phyloP scores from a whole-genome alignment of 2,888 invertebrate species.

The Chironomus riparius region DNA sequence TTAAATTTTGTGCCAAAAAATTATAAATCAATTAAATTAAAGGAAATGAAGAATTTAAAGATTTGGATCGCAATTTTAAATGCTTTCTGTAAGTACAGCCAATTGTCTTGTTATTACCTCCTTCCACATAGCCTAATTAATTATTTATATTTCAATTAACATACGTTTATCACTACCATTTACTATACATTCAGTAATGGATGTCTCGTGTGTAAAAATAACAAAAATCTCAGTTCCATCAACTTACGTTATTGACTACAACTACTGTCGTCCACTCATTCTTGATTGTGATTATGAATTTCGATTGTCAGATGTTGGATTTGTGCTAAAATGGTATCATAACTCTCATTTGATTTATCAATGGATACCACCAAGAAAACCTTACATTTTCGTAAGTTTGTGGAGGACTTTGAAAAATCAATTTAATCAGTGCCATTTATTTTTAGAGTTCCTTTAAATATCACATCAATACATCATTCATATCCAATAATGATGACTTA shows the following conservation, averaged over 20 bases:
- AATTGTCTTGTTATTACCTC: not conserved
- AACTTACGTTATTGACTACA: constrained; percentile 13
- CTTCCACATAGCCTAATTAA: not conserved
- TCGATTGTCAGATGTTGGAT: not conserved
- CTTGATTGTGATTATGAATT: constrained; percentile 27
- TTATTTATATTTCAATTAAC: not conserved
- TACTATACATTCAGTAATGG: not conserved
- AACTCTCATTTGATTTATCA: constrained; percentile 16
- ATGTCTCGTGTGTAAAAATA: not conserved
- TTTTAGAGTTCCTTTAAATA: constrained; percentile 9
- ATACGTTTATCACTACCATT: not conserved
- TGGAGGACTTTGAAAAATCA: not conserved
- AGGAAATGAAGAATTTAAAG: not conserved
- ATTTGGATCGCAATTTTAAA: not conserved
- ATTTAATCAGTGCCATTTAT: not conserved
- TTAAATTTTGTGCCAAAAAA: too few relatives aligned
- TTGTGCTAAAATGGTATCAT: constrained; percentile 26
- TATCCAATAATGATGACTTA: not conserved
- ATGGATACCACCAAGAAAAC: constrained; percentile 24
- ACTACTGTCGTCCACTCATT: constrained; percentile 6
- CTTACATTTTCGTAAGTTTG: constrained; percentile 11
- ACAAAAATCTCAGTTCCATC: constrained; percentile 9
- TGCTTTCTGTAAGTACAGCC: not conserved
- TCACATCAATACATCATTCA: constrained; percentile 13
- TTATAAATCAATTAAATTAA: not conserved